phyloP scores from a whole-genome alignment of 2,113 vertebrate genomes.

The Protobothrops mucrosquamatus region DNA sequence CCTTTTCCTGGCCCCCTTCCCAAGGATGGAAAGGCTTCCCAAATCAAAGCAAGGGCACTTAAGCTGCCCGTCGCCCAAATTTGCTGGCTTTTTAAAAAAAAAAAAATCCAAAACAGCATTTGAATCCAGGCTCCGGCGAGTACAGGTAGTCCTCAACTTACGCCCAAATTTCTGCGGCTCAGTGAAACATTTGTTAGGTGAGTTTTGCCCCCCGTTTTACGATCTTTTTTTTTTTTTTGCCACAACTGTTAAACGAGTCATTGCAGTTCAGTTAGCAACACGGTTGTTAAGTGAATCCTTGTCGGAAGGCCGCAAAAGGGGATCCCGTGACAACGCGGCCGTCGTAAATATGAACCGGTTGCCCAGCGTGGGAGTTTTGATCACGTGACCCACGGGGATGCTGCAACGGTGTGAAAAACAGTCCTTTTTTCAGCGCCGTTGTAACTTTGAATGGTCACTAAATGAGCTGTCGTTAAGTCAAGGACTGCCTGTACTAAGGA shows the following conservation, averaged over 20 bases:
- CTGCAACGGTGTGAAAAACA: accelerated
- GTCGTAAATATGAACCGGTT: background rate
- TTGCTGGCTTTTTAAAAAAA: background rate
- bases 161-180: background rate
- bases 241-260: background rate
- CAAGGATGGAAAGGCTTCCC: background rate
- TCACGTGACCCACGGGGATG: background rate
- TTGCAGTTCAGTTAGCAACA: background rate
- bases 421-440: background rate
- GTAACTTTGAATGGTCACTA: background rate
- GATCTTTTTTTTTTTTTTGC: background rate
- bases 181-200: background rate
- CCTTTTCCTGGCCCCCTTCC: background rate
- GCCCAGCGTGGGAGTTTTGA: background rate
- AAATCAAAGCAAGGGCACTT: background rate
- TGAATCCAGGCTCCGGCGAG: background rate
- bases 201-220: background rate
- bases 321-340: background rate
- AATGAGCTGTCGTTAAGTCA: background rate
- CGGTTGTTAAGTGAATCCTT: background rate
- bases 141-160: background rate
- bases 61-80: background rate
- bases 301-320: background rate
- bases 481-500: background rate
- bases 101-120: background rate